Base-by-base conservation (phyloP, 2,888 invertebrate genomes). In the Cephus pulcher region DNA sequence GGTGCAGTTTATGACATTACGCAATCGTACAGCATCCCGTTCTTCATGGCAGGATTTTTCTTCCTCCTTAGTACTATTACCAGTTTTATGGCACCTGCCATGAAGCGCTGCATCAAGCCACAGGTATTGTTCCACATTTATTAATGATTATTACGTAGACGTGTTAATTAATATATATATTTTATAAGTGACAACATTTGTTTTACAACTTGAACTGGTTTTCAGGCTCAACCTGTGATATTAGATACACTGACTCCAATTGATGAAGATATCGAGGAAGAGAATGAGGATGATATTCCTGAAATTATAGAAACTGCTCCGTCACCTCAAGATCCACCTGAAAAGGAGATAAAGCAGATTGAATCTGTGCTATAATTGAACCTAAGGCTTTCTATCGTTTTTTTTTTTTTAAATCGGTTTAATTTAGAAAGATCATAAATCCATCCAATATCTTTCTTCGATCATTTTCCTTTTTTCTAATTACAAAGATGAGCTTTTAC, bases 1-100 rank as follows among this genome's bases (percentile, higher is more conserved):
- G 99, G 99, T 82, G 96, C 96, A 34, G 95, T 99, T 34, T 98
- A 96, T 89, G 98, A 99, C 91, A 94, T 95, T 2, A 98, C 98
- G 0, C 91, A 94, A 82, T 95, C 95, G 82, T 99, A 98, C 91
- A 95, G 96, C 89, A 94, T 97, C 69, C 96, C 98, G 15, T 99
- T 99, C 93, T 97, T 95, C 89, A 96, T 98, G 93, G 98, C 98
- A 3, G 98, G 97, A 4, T 95, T 94, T 0, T 95, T 98, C 91
- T 97, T 99, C 92, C 94, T 97, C 37, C 91, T 97, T 12, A 95
- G 98, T 15, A 96, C 98, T 0, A 87, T 96, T 32, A 96, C 97
- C 34, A 98, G 98, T 85, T 97, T 97, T 88, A 92, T 96, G 85
- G 96, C 97, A 76, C 97, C 97, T 0, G 93, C 95, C 82, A 93